Evolutionary conservation across 2,113 vertebrate species (phyloP).

Genomic region (Gyps fulvus): DNA sequence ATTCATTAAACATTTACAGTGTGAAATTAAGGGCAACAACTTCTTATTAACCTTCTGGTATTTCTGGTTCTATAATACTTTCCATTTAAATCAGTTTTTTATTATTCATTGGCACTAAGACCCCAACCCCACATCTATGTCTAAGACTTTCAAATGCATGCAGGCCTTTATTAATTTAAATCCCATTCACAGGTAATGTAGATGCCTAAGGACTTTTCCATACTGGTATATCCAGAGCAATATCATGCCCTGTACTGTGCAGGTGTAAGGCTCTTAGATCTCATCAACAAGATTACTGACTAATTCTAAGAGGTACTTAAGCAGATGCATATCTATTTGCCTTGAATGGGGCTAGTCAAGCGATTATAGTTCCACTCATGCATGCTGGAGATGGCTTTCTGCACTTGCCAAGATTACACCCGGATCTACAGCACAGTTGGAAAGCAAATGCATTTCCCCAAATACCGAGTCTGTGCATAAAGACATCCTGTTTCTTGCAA

Average conservation of each 20-base stretch:
- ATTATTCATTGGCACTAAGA: slow-evolving; percentile 42
- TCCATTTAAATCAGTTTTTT: slow-evolving; percentile 42
- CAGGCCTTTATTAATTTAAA: slow-evolving; percentile 37
- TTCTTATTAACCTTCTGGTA: slow-evolving; percentile 39
- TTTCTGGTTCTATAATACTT: slow-evolving; percentile 42
- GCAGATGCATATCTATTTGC: slow-evolving; percentile 25
- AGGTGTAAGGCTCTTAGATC: slow-evolving; percentile 62
- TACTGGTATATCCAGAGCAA: slow-evolving; percentile 51
- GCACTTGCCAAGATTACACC: slow-evolving; percentile 39
- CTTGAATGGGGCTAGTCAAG: slow-evolving; percentile 42
- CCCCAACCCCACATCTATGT: not conserved
- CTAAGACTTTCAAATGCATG: not conserved
- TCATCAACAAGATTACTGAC: slow-evolving; percentile 47
- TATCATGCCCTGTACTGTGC: slow-evolving; percentile 31
- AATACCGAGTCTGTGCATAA: not conserved
- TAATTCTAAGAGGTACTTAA: slow-evolving; percentile 60
- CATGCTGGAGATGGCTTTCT: slow-evolving; percentile 28
- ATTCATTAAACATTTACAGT: not conserved
- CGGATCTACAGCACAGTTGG: not conserved
- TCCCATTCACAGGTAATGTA: not conserved
- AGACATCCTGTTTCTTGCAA: not conserved
- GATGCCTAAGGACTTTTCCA: slow-evolving; percentile 46
- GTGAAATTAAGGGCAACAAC: slow-evolving; percentile 29
- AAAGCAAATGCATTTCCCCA: slow-evolving; percentile 24
- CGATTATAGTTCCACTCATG: slow-evolving; percentile 29